phyloP scores from a whole-genome alignment of 2,888 invertebrate species.

The Yponomeuta cagnagella region DNA sequence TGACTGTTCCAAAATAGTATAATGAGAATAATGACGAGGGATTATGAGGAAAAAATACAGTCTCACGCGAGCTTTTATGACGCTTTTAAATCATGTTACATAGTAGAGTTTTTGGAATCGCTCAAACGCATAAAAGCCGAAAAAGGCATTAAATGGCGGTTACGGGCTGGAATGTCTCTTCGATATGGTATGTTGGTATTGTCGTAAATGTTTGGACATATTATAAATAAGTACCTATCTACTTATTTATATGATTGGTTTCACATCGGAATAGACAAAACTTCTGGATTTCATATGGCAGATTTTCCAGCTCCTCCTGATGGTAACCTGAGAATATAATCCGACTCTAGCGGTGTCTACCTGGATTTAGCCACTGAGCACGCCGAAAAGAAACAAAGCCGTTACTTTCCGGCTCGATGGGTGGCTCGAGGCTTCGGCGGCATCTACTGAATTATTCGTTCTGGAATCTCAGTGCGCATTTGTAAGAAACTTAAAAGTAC shows the following conservation, averaged over 20 bases:
- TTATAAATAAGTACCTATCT: neutral
- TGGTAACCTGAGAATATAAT: no score
- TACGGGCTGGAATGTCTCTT: constrained; percentile 42
- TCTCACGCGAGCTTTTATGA: constrained; percentile 19
- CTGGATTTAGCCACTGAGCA: neutral
- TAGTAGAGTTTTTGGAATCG: constrained; percentile 31
- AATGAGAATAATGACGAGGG: no score
- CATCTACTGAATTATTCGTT: constrained; percentile 26
- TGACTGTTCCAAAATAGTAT: no score
- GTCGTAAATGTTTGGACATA: constrained; percentile 31
- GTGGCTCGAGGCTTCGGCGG: neutral
- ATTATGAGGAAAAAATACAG: neutral
- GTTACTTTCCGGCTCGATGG: neutral
- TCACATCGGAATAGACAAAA: neutral
- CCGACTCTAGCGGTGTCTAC: no score
- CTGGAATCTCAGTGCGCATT: constrained; percentile 31
- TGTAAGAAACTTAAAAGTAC: constrained; percentile 16
- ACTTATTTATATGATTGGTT: neutral
- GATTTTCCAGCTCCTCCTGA: neutral
- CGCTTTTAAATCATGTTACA: constrained; percentile 40
- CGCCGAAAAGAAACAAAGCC: constrained; percentile 9
- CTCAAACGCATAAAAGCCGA: constrained; percentile 33
- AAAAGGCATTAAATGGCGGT: constrained; percentile 43
- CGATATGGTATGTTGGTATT: constrained; percentile 29
- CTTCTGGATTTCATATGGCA: neutral